These are phyloP conservation scores for Caenorhabditis wallacei DNA, from an alignment of 2,888 invertebrate species.

Conservation along the genomic window DNA sequence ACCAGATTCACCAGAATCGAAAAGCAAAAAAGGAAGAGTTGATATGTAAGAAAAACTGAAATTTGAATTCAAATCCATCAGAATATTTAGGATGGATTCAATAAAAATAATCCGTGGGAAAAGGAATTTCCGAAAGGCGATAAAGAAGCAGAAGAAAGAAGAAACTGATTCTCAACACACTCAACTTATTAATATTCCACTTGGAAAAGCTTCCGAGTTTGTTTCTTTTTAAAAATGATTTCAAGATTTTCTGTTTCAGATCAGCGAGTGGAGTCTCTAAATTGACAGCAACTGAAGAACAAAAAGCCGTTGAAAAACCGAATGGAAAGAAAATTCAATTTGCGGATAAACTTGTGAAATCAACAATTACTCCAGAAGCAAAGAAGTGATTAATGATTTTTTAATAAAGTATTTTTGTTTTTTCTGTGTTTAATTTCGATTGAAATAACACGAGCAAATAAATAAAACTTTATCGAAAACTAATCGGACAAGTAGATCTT, in stretches of 20 bases:
- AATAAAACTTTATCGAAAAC: slow-evolving; percentile 22
- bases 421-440: not conserved
- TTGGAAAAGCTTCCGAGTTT: slow-evolving; percentile 53
- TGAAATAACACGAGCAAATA: slow-evolving; percentile 7
- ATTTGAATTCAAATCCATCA: not conserved
- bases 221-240: not conserved
- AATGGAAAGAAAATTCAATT: slow-evolving; percentile 46
- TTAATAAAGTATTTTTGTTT: not conserved
- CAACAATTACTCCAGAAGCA: slow-evolving; percentile 33
- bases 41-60: not conserved
- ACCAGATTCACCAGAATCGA: slow-evolving; percentile 8
- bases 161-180: slow-evolving; percentile 56
- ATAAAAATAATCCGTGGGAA: slow-evolving; percentile 49
- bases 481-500: slow-evolving; percentile 23
- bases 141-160: slow-evolving; percentile 12
- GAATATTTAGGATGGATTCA: slow-evolving; percentile 33
- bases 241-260: slow-evolving; percentile 2
- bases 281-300: slow-evolving; percentile 33
- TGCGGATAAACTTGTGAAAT: slow-evolving; percentile 44
- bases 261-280: slow-evolving; percentile 21
- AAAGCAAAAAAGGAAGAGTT: slow-evolving; percentile 10
- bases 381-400: slow-evolving; percentile 15
- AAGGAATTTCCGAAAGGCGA: slow-evolving; percentile 20
- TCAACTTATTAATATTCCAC: slow-evolving; percentile 42
- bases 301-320: slow-evolving; percentile 36